Evolutionary conservation across 2,888 invertebrate genomes (phyloP).

Genomic region (Plagodis pulveraria): DNA sequence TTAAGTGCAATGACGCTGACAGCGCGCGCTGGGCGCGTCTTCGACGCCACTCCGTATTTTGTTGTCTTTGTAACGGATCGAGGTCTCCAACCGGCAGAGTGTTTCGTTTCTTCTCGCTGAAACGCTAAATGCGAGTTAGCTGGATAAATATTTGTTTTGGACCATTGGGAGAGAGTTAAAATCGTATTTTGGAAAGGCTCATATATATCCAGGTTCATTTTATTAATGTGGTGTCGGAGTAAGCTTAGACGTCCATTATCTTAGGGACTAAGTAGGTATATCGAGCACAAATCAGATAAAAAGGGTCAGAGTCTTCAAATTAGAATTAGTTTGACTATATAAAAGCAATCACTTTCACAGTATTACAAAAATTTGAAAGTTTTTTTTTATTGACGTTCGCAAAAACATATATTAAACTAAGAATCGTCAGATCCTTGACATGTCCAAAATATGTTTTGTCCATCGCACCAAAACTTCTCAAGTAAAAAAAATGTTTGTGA

Average conservation of each 20-base stretch:
- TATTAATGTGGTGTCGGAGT: conserved; percentile 6
- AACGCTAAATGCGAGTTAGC: conserved; percentile 81
- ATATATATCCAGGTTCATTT: conserved; percentile 28
- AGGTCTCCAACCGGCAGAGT: conserved; percentile 72
- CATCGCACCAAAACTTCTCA: too few relatives aligned
- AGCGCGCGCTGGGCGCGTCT: conserved; percentile 43
- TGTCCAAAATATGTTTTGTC: too few relatives aligned
- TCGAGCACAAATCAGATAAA: too few relatives aligned
- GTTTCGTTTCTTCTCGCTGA: conserved; percentile 69
- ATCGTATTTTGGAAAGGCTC: conserved; percentile 55
- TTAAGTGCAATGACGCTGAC: conserved; percentile 45
- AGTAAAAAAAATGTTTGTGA: too few relatives aligned
- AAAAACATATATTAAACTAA: too few relatives aligned
- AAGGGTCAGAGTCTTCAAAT: too few relatives aligned
- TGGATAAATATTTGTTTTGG: conserved; percentile 80
- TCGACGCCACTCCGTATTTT: conserved; percentile 58
- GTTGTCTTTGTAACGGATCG: conserved; percentile 72
- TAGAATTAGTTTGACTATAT: too few relatives aligned
- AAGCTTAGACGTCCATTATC: not conserved
- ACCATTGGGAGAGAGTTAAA: conserved; percentile 66
- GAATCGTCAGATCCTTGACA: not conserved
- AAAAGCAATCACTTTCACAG: not conserved
- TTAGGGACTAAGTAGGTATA: too few relatives aligned
- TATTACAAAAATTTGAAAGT: too few relatives aligned
- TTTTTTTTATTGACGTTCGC: too few relatives aligned